Conservation (phyloP, 2,888 invertebrate genomes). For the Synanthedon andrenaeformis region DNA sequence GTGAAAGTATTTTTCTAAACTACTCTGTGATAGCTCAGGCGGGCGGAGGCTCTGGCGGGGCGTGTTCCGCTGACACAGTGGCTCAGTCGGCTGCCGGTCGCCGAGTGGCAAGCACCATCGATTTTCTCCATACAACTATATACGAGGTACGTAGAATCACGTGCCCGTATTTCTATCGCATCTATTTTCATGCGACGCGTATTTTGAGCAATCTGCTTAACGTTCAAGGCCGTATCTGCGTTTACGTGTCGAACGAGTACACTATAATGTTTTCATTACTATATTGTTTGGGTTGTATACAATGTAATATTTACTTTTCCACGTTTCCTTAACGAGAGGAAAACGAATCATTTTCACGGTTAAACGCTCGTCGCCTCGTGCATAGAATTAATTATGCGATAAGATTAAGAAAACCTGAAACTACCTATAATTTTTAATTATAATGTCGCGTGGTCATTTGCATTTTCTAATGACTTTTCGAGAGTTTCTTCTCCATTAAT, state of each 20-base stretch:
- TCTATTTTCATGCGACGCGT: constrained; percentile 62
- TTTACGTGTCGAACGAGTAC: constrained; percentile 29
- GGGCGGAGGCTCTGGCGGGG: constrained; percentile 49
- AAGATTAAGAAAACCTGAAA: constrained; percentile 27
- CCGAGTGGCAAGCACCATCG: constrained; percentile 67
- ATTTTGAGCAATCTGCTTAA: constrained; percentile 61
- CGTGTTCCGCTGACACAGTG: constrained; percentile 69
- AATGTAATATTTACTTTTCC: constrained; percentile 22
- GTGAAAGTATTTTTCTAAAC: constrained; percentile 45
- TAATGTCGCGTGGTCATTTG: constrained; percentile 10
- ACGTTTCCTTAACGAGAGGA: constrained; percentile 28
- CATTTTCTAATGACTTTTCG: neutral
- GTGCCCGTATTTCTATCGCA: constrained; percentile 62
- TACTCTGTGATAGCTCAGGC: constrained; percentile 54
- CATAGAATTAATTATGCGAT: constrained; percentile 43
- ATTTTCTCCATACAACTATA: constrained; percentile 57
- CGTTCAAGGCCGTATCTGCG: constrained; percentile 66
- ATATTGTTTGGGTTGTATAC: constrained; percentile 26
- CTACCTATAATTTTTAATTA: constrained; percentile 19
- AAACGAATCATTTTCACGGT: constrained; percentile 52
- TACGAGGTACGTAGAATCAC: constrained; percentile 66
- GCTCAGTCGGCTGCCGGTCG: constrained; percentile 70
- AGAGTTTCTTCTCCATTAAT: too few species aligned
- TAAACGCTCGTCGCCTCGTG: constrained; percentile 34
- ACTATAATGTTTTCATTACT: constrained; percentile 37